Evolutionary conservation across 2,797 vertebrate species (phyloP).

Genomic region (Schizopygopsis malacanthus): DNA sequence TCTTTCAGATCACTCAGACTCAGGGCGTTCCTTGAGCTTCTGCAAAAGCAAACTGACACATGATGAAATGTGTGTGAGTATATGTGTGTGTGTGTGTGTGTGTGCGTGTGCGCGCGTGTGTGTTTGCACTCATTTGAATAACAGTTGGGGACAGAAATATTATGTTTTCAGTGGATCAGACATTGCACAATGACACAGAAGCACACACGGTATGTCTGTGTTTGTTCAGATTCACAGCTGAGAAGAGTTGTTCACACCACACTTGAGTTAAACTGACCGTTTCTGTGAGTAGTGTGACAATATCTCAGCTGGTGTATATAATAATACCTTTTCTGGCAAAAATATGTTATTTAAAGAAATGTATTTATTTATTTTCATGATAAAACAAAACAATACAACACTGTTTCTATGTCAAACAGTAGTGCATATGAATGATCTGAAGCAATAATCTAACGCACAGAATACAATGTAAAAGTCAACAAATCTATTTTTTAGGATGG

Average conservation of each 20-base stretch:
- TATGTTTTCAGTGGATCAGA: conserved; percentile 20
- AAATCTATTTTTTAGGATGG: background rate
- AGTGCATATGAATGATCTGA: background rate
- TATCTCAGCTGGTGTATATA: background rate
- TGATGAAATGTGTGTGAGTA: background rate
- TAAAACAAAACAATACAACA: background rate
- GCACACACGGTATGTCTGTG: background rate
- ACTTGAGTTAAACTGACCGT: background rate
- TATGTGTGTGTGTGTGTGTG: background rate
- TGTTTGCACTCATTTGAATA: conserved; percentile 11
- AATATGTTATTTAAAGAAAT: background rate
- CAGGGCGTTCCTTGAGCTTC: background rate
- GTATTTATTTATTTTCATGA: background rate
- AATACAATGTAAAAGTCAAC: background rate
- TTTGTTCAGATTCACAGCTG: conserved; percentile 18
- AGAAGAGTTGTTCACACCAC: background rate
- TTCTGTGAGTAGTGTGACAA: background rate
- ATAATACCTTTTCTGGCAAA: background rate
- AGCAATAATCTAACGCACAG: background rate
- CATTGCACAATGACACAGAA: conserved; percentile 21
- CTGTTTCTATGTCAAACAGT: background rate
- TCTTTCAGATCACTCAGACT: background rate
- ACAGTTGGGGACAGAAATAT: conserved; percentile 43
- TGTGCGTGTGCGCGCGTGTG: background rate
- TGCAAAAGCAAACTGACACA: conserved; percentile 4